A percentile compares a stretch with the other conserved stretches of the same genome.
Evolutionary conservation across 1,140 invertebrate species (phyloP).

Genomic region (Orussus abietinus): DNA sequence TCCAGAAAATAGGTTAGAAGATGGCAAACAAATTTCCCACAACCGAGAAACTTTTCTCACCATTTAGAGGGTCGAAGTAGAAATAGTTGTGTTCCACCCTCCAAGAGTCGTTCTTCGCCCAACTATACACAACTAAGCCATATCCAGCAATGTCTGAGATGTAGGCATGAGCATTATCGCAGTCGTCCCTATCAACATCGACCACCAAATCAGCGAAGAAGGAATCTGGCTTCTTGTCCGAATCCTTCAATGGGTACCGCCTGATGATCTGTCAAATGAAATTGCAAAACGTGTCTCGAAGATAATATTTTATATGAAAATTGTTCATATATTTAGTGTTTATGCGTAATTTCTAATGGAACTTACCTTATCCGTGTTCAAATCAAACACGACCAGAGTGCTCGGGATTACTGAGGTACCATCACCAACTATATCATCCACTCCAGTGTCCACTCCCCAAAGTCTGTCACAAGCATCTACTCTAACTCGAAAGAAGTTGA

Average conservation of each 20-base stretch:
- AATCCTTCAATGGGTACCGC: conserved; percentile 62
- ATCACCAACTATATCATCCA: conserved; percentile 66
- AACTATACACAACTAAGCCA: conserved; percentile 71
- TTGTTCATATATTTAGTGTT: not conserved
- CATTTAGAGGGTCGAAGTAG: conserved; percentile 73
- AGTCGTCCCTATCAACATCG: conserved; percentile 64
- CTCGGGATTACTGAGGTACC: conserved; percentile 60
- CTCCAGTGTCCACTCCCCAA: conserved; percentile 73
- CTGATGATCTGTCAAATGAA: conserved; percentile 52
- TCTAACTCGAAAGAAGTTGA: conserved; percentile 65
- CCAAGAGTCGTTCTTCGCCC: conserved; percentile 70
- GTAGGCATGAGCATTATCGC: conserved; percentile 71
- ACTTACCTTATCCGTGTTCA: conserved; percentile 63
- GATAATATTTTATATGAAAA: not conserved
- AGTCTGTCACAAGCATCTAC: conserved; percentile 69
- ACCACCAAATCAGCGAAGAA: conserved; percentile 72
- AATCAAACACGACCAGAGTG: conserved; percentile 65
- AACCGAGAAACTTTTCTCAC: conserved; percentile 25
- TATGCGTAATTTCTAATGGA: not conserved
- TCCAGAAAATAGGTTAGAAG: not conserved
- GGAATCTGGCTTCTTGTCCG: conserved; percentile 63
- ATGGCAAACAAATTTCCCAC: not conserved
- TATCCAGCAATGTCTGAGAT: conserved; percentile 70
- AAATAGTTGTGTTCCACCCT: conserved; percentile 75
- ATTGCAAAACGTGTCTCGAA: not conserved